These are phyloP conservation scores for Stenoptilia bipunctidactyla DNA, from an alignment of 2,888 invertebrate genomes.

Conservation along the genomic window DNA sequence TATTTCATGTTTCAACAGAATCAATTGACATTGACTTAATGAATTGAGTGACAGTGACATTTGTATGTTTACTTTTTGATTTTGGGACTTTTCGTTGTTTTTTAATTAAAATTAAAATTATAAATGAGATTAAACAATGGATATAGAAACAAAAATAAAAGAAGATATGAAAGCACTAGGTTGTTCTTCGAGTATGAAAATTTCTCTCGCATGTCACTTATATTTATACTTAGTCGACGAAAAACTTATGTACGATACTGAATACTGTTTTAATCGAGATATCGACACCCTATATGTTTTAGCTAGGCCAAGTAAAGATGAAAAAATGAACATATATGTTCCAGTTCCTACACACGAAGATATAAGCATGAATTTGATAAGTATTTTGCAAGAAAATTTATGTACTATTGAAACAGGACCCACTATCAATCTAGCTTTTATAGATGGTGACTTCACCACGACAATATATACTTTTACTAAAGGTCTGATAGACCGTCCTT, in stretches of 20 bases:
- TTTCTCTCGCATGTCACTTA: slow-evolving; percentile 47
- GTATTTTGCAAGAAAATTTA: slow-evolving; percentile 49
- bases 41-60: too few relatives aligned
- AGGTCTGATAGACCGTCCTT: slow-evolving; percentile 35
- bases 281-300: slow-evolving; percentile 53
- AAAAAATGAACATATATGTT: slow-evolving; percentile 55
- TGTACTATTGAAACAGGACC: slow-evolving; percentile 57
- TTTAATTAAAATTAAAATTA: too few relatives aligned
- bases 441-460: slow-evolving; percentile 53
- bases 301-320: slow-evolving; percentile 43
- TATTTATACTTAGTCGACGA: slow-evolving; percentile 57
- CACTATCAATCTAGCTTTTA: slow-evolving; percentile 48
- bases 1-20: too few relatives aligned
- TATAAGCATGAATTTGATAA: slow-evolving; percentile 40
- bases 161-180: slow-evolving; percentile 57
- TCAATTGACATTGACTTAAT: too few relatives aligned
- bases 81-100: too few relatives aligned
- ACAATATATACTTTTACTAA: slow-evolving; percentile 58
- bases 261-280: slow-evolving; percentile 57
- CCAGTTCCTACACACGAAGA: slow-evolving; percentile 42
- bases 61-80: too few relatives aligned
- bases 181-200: slow-evolving; percentile 44
- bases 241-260: slow-evolving; percentile 60
- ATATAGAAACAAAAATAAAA: slow-evolving; percentile 52
- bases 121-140: slow-evolving; percentile 27